phyloP scores from a whole-genome alignment of 2,888 invertebrate genomes.

The Unio pictorum region DNA sequence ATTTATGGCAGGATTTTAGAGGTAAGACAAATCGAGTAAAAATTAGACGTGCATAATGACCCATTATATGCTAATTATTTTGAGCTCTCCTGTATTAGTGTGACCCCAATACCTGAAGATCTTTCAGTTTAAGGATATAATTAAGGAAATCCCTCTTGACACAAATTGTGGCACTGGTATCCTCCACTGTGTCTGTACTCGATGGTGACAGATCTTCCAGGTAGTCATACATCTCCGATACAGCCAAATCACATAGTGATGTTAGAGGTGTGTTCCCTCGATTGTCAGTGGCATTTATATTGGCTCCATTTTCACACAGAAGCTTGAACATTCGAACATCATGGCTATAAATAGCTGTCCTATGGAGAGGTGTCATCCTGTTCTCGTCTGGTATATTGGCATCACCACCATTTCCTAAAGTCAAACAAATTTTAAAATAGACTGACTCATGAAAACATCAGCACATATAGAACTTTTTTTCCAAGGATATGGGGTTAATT shows the following conservation, averaged over 20 bases:
- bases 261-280: slow-evolving; percentile 58
- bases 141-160: slow-evolving; percentile 51
- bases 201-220: slow-evolving; percentile 52
- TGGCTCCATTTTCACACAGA: slow-evolving; percentile 59
- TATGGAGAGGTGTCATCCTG: slow-evolving; percentile 56
- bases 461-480: neutral
- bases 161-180: slow-evolving; percentile 39
- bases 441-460: neutral
- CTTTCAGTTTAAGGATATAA: slow-evolving; percentile 46
- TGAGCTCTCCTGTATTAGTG: neutral
- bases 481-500: neutral
- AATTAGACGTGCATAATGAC: no score
- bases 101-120: slow-evolving; percentile 43
- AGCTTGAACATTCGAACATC: slow-evolving; percentile 50
- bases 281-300: slow-evolving; percentile 48
- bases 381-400: slow-evolving; percentile 53
- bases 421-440: neutral
- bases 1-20: no score
- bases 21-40: no score
- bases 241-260: slow-evolving; percentile 55
- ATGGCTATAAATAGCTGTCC: slow-evolving; percentile 45
- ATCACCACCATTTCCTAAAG: slow-evolving; percentile 59
- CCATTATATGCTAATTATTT: no score
- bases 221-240: slow-evolving; percentile 47
- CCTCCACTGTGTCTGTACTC: slow-evolving; percentile 50